Evolutionary conservation across 2,113 vertebrate species (phyloP).

Genomic region (Elephas maximus): DNA sequence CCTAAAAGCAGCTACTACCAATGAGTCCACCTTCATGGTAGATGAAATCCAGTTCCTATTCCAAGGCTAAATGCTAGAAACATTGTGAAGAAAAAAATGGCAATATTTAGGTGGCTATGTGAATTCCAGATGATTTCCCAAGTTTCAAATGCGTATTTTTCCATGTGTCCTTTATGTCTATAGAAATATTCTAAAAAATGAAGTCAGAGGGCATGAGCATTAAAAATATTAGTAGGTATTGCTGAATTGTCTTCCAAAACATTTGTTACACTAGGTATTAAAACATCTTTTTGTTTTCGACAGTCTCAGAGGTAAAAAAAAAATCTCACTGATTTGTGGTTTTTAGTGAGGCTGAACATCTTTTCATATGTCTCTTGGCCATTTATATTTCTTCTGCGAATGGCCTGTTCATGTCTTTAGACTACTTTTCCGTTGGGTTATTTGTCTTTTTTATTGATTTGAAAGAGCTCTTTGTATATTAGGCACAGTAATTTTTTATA

Average conservation of each 20-base stretch:
- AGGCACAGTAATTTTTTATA: neutral
- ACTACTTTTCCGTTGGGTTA: neutral
- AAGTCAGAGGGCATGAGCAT: neutral
- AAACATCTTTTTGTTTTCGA: neutral
- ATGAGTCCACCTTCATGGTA: neutral
- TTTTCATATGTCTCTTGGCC: neutral
- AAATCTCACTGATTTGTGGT: neutral
- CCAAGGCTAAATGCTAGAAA: constrained; percentile 37
- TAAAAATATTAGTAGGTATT: neutral
- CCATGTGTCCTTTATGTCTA: neutral
- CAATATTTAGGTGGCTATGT: neutral
- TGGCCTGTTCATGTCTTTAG: constrained; percentile 2
- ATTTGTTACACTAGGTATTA: neutral
- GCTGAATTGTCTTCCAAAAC: neutral
- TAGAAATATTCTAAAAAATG: constrained; percentile 2
- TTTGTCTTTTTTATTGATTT: neutral
- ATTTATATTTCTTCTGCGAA: constrained; percentile 42
- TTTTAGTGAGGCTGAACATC: constrained; percentile 23
- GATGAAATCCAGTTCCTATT: neutral
- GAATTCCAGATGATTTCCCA: neutral
- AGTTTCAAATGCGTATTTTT: neutral
- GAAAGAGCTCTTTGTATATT: neutral
- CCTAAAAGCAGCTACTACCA: neutral
- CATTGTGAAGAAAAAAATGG: constrained; percentile 18
- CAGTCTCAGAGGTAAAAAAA: neutral